Base-by-base conservation (phyloP, 1,140 invertebrate genomes). In the Holcopasites calliopsidis region DNA sequence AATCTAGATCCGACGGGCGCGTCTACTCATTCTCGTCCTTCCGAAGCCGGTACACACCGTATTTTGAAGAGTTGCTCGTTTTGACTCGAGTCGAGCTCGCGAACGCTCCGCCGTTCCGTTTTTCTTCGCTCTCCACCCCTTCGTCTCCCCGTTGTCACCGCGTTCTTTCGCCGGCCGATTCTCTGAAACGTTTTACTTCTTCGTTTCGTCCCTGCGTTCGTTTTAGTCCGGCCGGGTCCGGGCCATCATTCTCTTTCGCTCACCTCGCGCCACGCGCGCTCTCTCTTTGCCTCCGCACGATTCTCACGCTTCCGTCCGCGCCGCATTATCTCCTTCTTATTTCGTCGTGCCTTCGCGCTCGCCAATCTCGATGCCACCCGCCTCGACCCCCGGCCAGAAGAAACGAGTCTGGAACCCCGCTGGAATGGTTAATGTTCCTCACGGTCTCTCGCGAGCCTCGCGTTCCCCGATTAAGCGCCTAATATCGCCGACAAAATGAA, bases 361-460 rank as follows among this genome's bases (percentile, higher is more conserved):
- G 55, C 16, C 31, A 23, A 60, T 60, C 42, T 33, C 31, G 55
- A 71, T 61, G 57, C 42, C 55, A 31, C 57, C 42, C 68, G 31
- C 55, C 31, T 13, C 42, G 66, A 57, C 28, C 35, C 50, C 21
- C 35, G 31, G 28, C n/a, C 26, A 28, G 38, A 61, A 50, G 55
- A 71, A 71, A 61, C 68, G 55, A 61, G 68, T 49, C 33, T 61
- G 68, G 31, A 23, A 71, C 31, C 26, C 68, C n/a, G 42, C 42
- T 50, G 44, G 68, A 71, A 71, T 61, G 7, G 52, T 69, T 47
- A 35, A 69, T 44, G 52, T n/a, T 44, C 18, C 49, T 1, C 35
- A 47, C n/a, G 44, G 2, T 47, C 42, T 16, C 13, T 31, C 62
- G 50, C 33, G 65, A 8, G 23, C 0, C 21, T n/a, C 16, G 18